Evolutionary conservation across 1,140 invertebrate species (phyloP).

Genomic region (Scaptomyza hsui): DNA sequence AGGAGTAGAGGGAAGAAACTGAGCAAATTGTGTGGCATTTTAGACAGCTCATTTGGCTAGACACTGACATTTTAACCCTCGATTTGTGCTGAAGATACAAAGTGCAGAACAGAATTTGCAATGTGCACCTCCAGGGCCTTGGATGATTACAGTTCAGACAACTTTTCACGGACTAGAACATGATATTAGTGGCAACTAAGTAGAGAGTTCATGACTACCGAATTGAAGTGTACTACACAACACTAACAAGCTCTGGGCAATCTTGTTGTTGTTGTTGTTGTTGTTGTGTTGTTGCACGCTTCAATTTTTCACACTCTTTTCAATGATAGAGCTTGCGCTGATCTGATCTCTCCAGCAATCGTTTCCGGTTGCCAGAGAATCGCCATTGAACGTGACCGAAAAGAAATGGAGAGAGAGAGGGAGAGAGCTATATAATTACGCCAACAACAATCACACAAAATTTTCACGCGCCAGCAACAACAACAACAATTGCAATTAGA

Average conservation of each 20-base stretch:
- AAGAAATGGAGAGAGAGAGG: neutral
- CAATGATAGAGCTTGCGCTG: neutral
- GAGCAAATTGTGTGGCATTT: constrained; percentile 9
- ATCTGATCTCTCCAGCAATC: neutral
- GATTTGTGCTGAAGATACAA: constrained; percentile 14
- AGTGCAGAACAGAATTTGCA: no score
- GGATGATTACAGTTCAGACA: constrained; percentile 32
- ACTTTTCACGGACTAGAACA: constrained; percentile 19
- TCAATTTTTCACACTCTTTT: constrained; percentile 1
- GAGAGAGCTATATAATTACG: constrained; percentile 48
- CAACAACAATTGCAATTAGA: constrained; percentile 42
- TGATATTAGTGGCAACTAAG: constrained; percentile 26
- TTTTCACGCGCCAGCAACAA: constrained; percentile 63
- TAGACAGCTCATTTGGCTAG: neutral
- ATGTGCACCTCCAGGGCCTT: constrained; percentile 12
- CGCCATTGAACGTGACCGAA: constrained; percentile 4
- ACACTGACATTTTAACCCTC: constrained; percentile 9
- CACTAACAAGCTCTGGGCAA: neutral
- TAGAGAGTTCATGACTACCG: constrained; percentile 26
- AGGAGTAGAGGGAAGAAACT: neutral
- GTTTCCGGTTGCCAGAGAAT: neutral
- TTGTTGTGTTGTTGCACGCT: constrained; percentile 2
- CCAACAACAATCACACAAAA: constrained; percentile 49
- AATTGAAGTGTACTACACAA: constrained; percentile 4
- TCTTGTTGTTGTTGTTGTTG: neutral